Percentiles rank a stretch among this genome's conserved stretches.
phyloP scores from a whole-genome alignment of 2,888 invertebrate genomes.

The Cosmopolites sordidus region DNA sequence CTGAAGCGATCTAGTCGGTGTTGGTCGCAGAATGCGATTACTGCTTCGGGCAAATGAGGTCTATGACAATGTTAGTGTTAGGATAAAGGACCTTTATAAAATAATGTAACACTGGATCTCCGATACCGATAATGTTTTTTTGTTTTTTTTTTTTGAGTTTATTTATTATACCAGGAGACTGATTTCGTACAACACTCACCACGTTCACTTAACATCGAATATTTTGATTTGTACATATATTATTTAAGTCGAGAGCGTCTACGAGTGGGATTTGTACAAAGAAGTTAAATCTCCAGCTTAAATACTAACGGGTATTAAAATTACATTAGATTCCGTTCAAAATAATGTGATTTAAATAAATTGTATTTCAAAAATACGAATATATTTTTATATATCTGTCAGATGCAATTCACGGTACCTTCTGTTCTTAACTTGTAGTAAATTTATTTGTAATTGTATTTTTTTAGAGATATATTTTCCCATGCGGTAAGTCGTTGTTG shows the following conservation, averaged over 20 bases:
- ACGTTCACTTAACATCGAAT: neutral
- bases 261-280: neutral
- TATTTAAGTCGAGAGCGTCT: no score
- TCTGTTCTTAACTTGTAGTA: conserved; percentile 35
- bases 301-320: conserved; percentile 48
- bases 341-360: conserved; percentile 44
- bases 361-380: conserved; percentile 44
- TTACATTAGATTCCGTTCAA: conserved; percentile 48
- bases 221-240: no score
- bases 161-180: conserved; percentile 14
- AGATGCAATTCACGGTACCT: conserved; percentile 44
- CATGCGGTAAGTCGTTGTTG: conserved; percentile 39
- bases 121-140: conserved; percentile 32
- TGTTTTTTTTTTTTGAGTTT: conserved; percentile 30
- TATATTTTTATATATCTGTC: conserved; percentile 30
- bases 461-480: conserved; percentile 44
- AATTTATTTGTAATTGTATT: conserved; percentile 28
- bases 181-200: neutral
- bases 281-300: conserved; percentile 2
- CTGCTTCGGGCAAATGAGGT: neutral
- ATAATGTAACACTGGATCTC: conserved; percentile 36
- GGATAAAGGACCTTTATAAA: conserved; percentile 28
- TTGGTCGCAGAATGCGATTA: no score
- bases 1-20: no score
- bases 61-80: neutral